A percentile compares a stretch with the other conserved stretches of the same genome.
phyloP scores from a whole-genome alignment of 2,888 invertebrate genomes.

The Polymixis flavicincta region DNA sequence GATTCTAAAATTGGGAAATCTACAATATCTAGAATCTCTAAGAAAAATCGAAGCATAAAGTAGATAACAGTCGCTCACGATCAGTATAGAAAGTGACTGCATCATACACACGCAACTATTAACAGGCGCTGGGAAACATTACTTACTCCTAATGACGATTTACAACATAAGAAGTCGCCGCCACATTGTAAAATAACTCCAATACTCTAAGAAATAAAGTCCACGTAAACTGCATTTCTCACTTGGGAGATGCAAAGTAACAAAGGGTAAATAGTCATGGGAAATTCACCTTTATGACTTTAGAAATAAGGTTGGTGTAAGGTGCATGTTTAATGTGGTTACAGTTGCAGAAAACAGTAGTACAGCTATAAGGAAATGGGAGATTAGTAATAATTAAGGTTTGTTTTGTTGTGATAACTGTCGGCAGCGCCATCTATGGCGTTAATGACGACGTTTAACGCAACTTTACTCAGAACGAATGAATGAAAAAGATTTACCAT shows the following conservation, averaged over 20 bases:
- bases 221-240: neutral
- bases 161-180: neutral
- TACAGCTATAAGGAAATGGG: constrained; percentile 63
- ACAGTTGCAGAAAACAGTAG: constrained; percentile 45
- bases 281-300: neutral
- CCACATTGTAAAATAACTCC: constrained; percentile 16
- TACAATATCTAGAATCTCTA: neutral
- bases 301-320: neutral
- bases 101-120: constrained; percentile 44
- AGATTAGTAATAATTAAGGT: constrained; percentile 64
- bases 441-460: constrained; percentile 31
- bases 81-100: constrained; percentile 49
- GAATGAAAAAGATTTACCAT: constrained; percentile 24
- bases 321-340: constrained; percentile 9
- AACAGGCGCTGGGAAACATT: constrained; percentile 45
- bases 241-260: constrained; percentile 2
- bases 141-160: constrained; percentile 43
- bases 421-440: constrained; percentile 54
- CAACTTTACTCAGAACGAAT: constrained; percentile 11
- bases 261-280: neutral
- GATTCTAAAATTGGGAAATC: neutral
- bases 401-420: constrained; percentile 61
- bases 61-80: constrained; percentile 17
- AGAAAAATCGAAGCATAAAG: neutral
- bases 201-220: constrained; percentile 5